A percentile compares a stretch with the other conserved stretches of the same genome.
Evolutionary conservation across 2,797 vertebrate genomes (phyloP).

Genomic region (Rhynchonycteris naso): DNA sequence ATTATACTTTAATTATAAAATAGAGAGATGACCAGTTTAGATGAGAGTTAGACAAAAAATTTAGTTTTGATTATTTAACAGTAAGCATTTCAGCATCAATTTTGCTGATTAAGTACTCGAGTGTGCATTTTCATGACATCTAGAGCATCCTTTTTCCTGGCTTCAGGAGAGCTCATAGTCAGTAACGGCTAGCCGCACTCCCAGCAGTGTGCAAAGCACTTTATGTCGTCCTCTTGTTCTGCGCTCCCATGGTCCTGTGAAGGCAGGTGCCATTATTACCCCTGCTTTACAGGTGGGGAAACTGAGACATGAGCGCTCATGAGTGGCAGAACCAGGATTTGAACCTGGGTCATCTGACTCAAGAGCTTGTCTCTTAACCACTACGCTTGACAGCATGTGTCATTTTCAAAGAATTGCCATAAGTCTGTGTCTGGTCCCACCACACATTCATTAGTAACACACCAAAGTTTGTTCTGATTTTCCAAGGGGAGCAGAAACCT

Average conservation of each 20-base stretch:
- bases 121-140: not conserved
- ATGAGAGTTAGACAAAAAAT: not conserved
- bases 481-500: not conserved
- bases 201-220: not conserved
- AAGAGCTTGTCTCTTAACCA: not conserved
- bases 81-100: not conserved
- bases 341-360: not conserved
- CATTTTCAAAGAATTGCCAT: not conserved
- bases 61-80: not conserved
- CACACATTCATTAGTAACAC: not conserved
- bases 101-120: not conserved
- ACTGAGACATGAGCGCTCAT: not conserved
- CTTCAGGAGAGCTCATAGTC: not conserved
- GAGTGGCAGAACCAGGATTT: not conserved
- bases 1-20: constrained; percentile 30
- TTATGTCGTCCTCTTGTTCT: not conserved
- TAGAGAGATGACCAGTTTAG: not conserved
- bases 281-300: not conserved
- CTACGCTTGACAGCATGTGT: not conserved
- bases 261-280: not conserved
- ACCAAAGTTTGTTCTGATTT: not conserved
- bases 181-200: not conserved
- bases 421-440: not conserved
- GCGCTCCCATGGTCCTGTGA: not conserved
- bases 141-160: not conserved